Percentiles rank a stretch among this genome's conserved stretches.
phyloP scores from a whole-genome alignment of 2,797 vertebrate species.

The Aplochiton taeniatus region DNA sequence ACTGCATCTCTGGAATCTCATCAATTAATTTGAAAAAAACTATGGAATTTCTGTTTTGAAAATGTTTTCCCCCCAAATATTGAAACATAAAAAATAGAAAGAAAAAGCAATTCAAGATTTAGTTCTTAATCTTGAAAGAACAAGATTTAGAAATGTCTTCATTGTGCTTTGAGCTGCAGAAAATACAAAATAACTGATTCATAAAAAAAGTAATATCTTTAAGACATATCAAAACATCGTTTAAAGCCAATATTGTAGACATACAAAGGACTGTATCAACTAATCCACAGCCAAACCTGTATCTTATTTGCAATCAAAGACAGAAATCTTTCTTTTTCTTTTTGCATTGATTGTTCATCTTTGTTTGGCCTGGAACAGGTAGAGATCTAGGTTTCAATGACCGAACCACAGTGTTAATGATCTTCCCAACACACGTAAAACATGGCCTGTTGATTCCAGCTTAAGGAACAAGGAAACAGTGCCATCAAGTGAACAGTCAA shows the following conservation, averaged over 20 bases:
- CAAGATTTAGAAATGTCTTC: constrained; percentile 25
- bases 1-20: constrained; percentile 88
- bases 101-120: constrained; percentile 75
- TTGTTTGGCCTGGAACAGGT: constrained; percentile 54
- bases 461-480: constrained; percentile 97
- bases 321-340: too few species aligned
- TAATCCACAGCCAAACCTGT: too few species aligned
- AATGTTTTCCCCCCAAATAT: constrained; percentile 29
- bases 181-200: background rate
- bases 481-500: constrained; percentile 99
- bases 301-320: too few species aligned
- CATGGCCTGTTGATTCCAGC: constrained; percentile 75
- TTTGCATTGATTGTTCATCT: constrained; percentile 46
- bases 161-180: background rate
- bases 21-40: constrained; percentile 91
- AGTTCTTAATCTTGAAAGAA: constrained; percentile 12
- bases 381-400: background rate
- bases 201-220: background rate
- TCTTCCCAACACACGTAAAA: constrained; percentile 75
- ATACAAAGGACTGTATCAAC: too few species aligned
- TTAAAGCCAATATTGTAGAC: too few species aligned
- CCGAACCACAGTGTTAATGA: constrained; percentile 55
- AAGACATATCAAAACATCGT: background rate
- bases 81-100: constrained; percentile 68
- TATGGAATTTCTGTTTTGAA: constrained; percentile 79